Evolutionary conservation across 2,888 invertebrate species (phyloP).

Genomic region (Drosophila prostipennis): DNA sequence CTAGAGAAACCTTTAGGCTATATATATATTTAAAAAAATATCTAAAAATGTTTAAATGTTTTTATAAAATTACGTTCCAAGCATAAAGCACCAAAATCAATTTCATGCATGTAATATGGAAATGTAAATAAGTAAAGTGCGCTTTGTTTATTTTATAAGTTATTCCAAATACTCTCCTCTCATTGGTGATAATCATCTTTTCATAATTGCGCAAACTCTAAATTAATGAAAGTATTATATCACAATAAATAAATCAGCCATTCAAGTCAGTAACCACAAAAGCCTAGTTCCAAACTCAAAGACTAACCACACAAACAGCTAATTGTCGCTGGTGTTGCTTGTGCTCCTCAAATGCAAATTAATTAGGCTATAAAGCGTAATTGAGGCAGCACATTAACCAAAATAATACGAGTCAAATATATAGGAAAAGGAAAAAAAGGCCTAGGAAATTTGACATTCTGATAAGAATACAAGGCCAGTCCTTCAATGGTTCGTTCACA

Average conservation of each 20-base stretch:
- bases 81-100: too few species aligned
- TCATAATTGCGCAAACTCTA: conserved; percentile 9
- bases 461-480: conserved; percentile 18
- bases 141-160: too few species aligned
- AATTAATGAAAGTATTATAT: neutral
- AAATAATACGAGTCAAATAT: conserved; percentile 19
- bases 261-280: conserved; percentile 11
- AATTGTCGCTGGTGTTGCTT: conserved; percentile 6
- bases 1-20: conserved; percentile 2
- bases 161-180: neutral
- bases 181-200: neutral
- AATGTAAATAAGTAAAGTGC: too few species aligned
- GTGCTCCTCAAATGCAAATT: conserved; percentile 49
- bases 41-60: neutral
- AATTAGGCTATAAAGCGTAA: conserved; percentile 38
- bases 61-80: too few species aligned
- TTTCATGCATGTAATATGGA: too few species aligned
- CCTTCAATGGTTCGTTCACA: neutral
- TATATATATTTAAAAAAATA: too few species aligned
- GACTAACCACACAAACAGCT: conserved; percentile 29
- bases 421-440: neutral
- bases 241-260: conserved; percentile 1
- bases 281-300: neutral
- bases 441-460: conserved; percentile 29
- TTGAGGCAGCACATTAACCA: conserved; percentile 54